These are phyloP conservation scores for Chloroceryle amazona DNA, from an alignment of 2,797 vertebrate species.

Conservation along the genomic window DNA sequence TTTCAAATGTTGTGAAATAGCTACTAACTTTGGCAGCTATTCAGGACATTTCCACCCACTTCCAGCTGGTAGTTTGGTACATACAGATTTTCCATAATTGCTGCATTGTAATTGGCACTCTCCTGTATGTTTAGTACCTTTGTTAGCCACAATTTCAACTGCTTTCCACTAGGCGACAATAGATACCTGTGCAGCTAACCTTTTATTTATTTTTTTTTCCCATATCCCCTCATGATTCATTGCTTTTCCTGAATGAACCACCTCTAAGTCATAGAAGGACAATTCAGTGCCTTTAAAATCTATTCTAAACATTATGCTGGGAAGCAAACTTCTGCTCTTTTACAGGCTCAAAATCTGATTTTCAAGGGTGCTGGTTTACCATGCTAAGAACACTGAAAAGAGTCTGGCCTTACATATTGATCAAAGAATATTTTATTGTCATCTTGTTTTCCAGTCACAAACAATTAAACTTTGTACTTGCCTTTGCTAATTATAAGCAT, in stretches of 20 bases:
- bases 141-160: conserved; percentile 42
- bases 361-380: background rate
- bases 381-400: background rate
- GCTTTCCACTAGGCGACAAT: conserved; percentile 52
- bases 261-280: background rate
- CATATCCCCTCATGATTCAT: background rate
- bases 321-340: background rate
- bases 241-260: conserved; percentile 27
- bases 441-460: background rate
- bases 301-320: background rate
- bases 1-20: conserved; percentile 76
- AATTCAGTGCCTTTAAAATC: background rate
- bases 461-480: background rate
- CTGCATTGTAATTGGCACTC: conserved; percentile 36
- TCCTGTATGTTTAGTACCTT: conserved; percentile 5
- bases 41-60: conserved; percentile 76
- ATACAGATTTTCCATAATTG: conserved; percentile 57
- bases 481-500: background rate
- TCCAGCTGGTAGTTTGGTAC: conserved; percentile 70
- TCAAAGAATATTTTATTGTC: background rate
- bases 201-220: background rate
- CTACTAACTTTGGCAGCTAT: conserved; percentile 74
- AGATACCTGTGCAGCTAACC: conserved; percentile 46
- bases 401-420: background rate
- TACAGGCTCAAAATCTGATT: background rate